Percentiles rank a stretch among this genome's conserved stretches.
These are phyloP conservation scores for Orchestes rusci DNA, from an alignment of 2,888 invertebrate genomes.

Conservation along the genomic window DNA sequence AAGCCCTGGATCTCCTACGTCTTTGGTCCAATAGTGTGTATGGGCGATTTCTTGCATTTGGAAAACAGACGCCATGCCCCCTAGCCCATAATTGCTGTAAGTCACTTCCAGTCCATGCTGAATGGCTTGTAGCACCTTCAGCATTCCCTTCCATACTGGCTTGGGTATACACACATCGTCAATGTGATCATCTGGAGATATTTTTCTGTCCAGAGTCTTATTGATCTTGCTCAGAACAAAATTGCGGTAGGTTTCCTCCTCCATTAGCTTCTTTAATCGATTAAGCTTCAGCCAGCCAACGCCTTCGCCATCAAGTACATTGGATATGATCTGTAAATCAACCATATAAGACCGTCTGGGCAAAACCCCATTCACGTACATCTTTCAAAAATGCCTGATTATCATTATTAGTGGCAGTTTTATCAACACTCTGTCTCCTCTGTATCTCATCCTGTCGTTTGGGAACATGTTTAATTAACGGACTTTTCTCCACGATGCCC, in stretches of 20 bases:
- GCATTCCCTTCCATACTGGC: conserved; percentile 93
- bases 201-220: conserved; percentile 84
- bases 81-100: conserved; percentile 86
- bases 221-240: conserved; percentile 93
- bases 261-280: conserved; percentile 91
- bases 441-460: conserved; percentile 60
- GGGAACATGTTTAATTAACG: conserved; percentile 76
- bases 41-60: conserved; percentile 97
- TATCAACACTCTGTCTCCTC: conserved; percentile 60
- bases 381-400: conserved; percentile 93
- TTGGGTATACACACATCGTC: conserved; percentile 95
- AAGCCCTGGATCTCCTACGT: conserved; percentile 55
- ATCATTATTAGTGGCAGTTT: conserved; percentile 73
- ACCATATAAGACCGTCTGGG: no score
- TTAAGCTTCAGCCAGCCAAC: conserved; percentile 95
- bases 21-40: conserved; percentile 95
- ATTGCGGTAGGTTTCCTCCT: conserved; percentile 96
- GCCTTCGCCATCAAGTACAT: conserved; percentile 85
- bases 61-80: conserved; percentile 96
- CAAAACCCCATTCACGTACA: conserved; percentile 53
- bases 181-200: conserved; percentile 92
- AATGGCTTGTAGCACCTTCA: conserved; percentile 84
- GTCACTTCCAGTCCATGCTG: conserved; percentile 87
- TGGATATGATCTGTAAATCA: conserved; percentile 59
- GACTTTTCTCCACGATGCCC: conserved; percentile 82